These are phyloP conservation scores for Hemistola chrysoprasaria DNA, from an alignment of 2,888 invertebrate genomes.

Conservation along the genomic window DNA sequence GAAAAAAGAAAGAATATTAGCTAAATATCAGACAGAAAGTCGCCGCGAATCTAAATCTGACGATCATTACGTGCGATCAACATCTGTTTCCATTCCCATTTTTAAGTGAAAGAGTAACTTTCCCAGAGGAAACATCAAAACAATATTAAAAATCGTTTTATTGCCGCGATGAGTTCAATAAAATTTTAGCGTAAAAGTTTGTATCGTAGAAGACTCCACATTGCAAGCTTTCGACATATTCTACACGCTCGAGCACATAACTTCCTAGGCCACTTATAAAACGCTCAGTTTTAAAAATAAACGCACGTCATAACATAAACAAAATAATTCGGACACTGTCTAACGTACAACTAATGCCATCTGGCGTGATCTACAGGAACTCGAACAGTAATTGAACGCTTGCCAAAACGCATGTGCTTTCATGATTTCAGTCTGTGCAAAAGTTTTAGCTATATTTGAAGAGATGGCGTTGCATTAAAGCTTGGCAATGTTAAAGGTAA, in stretches of 20 bases:
- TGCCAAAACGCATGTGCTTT: conserved; percentile 39
- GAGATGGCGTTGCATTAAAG: conserved; percentile 39
- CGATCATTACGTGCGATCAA: conserved; percentile 10
- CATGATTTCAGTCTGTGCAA: conserved; percentile 25
- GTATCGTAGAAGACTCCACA: conserved; percentile 46
- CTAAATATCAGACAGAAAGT: conserved; percentile 18
- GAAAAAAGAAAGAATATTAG: conserved; percentile 1
- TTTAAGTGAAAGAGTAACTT: conserved; percentile 38
- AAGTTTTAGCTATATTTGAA: conserved; percentile 15
- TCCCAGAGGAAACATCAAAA: conserved; percentile 38
- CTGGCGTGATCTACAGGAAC: conserved; percentile 42
- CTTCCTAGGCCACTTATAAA: conserved; percentile 77
- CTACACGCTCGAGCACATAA: conserved; percentile 48
- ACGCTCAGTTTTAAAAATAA: conserved; percentile 74
- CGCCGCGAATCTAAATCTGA: conserved; percentile 15
- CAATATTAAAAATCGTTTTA: conserved; percentile 40
- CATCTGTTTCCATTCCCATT: conserved; percentile 20
- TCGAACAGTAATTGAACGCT: conserved; percentile 43
- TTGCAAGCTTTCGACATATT: conserved; percentile 46
- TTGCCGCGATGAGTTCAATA: conserved; percentile 40
- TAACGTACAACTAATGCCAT: conserved; percentile 48
- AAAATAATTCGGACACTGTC: conserved; percentile 40
- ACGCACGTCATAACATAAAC: conserved; percentile 59
- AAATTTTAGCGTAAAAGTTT: conserved; percentile 35
- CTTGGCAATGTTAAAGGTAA: conserved; percentile 22